Conservation (phyloP, 2,888 invertebrate genomes). For the Drosophila acutilabella region DNA sequence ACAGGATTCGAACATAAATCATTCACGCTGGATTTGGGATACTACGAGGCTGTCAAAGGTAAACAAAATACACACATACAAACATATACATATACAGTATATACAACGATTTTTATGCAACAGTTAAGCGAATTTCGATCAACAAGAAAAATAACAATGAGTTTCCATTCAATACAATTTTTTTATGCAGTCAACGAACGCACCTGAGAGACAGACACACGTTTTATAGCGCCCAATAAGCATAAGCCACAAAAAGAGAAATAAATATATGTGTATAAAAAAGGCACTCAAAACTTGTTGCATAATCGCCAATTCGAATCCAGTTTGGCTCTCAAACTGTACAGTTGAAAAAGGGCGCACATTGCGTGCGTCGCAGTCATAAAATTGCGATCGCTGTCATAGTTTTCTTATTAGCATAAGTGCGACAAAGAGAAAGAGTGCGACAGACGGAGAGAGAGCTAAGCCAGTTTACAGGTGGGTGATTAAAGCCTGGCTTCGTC, state of each 20-base stretch:
- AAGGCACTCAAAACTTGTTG: slow-evolving; percentile 63
- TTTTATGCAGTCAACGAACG: slow-evolving; percentile 60
- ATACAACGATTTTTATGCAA: slow-evolving; percentile 22
- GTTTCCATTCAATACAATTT: slow-evolving; percentile 39
- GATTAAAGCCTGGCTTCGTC: slow-evolving; percentile 59
- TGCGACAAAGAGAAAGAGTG: background rate
- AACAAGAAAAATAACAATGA: slow-evolving; percentile 32
- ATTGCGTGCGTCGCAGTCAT: slow-evolving; percentile 48
- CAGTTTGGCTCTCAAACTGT: slow-evolving; percentile 52
- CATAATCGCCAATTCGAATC: slow-evolving; percentile 62
- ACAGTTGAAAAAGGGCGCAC: slow-evolving; percentile 49
- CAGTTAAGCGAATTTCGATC: slow-evolving; percentile 8
- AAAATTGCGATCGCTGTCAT: slow-evolving; percentile 43
- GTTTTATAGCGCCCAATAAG: slow-evolving; percentile 56
- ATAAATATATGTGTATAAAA: slow-evolving; percentile 17
- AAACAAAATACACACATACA: slow-evolving; percentile 36
- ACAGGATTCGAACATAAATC: slow-evolving; percentile 73
- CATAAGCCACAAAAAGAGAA: slow-evolving; percentile 40
- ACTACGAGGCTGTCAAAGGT: slow-evolving; percentile 85
- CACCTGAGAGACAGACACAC: slow-evolving; percentile 44
- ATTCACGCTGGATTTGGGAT: slow-evolving; percentile 86
- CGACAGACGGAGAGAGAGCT: slow-evolving; percentile 9
- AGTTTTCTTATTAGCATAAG: slow-evolving; percentile 52
- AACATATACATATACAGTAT: background rate
- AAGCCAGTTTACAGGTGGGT: slow-evolving; percentile 52